Base-by-base conservation (phyloP, 2,888 invertebrate genomes). In the Chouioia cunea region DNA sequence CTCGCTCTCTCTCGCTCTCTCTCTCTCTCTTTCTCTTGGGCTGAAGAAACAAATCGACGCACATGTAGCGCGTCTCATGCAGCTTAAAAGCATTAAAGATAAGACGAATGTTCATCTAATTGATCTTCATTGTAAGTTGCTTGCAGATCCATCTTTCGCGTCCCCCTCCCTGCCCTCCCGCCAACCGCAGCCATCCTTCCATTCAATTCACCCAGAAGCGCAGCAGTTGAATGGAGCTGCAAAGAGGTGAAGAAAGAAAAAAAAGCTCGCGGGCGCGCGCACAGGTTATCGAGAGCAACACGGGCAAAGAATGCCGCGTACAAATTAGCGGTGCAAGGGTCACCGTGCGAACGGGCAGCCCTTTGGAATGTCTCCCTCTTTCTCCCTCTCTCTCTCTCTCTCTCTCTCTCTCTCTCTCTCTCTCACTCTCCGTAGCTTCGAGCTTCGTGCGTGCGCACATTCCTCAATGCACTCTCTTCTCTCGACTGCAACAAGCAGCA, bases 321-420 rank as follows among this genome's bases (percentile, higher is more conserved):
- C 81, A 81, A 81, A 81, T 81, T 80, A 77, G 77, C 78, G 80
- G 80, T 36, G 36, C 80, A 80, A 78, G 79, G 80, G 80, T 81
- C 79, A 79, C 73, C 74, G 75, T 67, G 75, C 58, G 70, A 73
- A 73, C 67, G 73, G 71, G 69, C 73, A 69, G 65, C 66, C 70
- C 54, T 48, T 54, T 70, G 72, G 73, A 75, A 75, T 74, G 71
- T 66, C 43, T 16, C 43, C 16, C 36, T 57, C 43, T 27, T 16
- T 62, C 77, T 74, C 74, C 75, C 58, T 69, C 66, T 64, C 73
- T 70, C 75, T 67, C 73, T 59, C 62, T 56, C 47, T 60, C 63
- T 73, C 58, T 58, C 63, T 52, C 59, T 65, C 50, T 20, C 36
- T 56, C 44, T 58, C 65, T 64, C 50, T 68, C 54, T 68, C 68